These are phyloP conservation scores for Ptychodera flava DNA, from an alignment of 35 echinoderm and acorn worm species.

Conservation along the genomic window DNA sequence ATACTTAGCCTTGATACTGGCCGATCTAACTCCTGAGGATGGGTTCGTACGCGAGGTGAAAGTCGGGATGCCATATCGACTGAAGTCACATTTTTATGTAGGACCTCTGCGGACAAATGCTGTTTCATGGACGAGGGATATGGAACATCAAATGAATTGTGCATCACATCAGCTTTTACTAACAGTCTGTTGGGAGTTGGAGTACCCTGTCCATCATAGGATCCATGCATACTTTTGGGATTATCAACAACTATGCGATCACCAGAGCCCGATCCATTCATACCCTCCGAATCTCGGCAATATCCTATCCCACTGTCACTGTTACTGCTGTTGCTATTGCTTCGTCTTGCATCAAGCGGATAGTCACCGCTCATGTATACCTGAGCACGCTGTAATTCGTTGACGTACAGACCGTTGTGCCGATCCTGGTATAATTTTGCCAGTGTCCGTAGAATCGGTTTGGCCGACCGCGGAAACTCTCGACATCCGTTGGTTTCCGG, in stretches of 20 bases:
- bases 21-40: neutral
- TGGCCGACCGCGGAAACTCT: constrained; percentile 71
- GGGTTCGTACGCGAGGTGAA: too few species aligned
- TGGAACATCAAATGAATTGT: constrained; percentile 45
- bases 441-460: constrained; percentile 54
- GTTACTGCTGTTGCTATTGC: constrained; percentile 96
- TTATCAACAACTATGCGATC: constrained; percentile 64
- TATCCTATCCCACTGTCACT: constrained; percentile 98
- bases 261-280: constrained; percentile 22
- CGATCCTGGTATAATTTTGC: constrained; percentile 61
- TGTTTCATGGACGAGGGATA: constrained; percentile 56
- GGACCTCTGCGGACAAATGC: constrained; percentile 26
- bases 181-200: constrained; percentile 21
- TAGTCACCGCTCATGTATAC: constrained; percentile 70
- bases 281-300: constrained; percentile 41
- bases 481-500: constrained; percentile 64
- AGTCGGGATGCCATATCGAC: neutral
- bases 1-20: neutral
- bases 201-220: constrained; percentile 8
- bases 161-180: constrained; percentile 47
- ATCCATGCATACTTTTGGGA: constrained; percentile 62
- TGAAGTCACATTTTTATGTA: constrained; percentile 11
- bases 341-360: constrained; percentile 34
- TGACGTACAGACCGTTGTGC: constrained; percentile 27
- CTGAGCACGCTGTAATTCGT: constrained; percentile 45